These are phyloP conservation scores for Sterna hirundo DNA, from an alignment of 2,113 vertebrate species.

Conservation along the genomic window DNA sequence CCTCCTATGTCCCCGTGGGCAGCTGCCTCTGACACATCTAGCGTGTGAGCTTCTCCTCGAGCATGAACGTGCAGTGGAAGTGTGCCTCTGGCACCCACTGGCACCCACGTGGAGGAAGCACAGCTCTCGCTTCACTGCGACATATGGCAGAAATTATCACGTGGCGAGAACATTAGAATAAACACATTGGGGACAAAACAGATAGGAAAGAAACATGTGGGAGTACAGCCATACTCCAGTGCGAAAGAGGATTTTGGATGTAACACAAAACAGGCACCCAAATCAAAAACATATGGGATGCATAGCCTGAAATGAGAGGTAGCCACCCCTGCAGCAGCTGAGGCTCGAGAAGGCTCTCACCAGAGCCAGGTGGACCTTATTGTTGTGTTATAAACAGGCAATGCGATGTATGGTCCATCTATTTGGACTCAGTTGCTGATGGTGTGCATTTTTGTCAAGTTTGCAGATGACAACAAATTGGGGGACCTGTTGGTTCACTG, in stretches of 20 bases:
- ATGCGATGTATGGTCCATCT: too few relatives aligned
- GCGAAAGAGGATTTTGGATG: neutral
- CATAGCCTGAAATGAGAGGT: neutral
- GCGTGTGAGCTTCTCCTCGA: neutral
- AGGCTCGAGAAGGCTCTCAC: neutral
- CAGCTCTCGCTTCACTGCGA: neutral
- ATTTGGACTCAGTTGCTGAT: neutral
- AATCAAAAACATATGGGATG: neutral
- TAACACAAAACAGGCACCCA: neutral
- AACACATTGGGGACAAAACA: neutral
- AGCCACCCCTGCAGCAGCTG: neutral
- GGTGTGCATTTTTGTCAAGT: neutral
- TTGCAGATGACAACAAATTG: neutral
- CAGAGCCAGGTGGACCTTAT: neutral
- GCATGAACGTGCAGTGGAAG: neutral
- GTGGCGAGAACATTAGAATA: neutral
- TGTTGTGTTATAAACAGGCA: neutral
- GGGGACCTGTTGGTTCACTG: neutral
- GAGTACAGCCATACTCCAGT: neutral
- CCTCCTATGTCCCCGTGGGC: accelerated
- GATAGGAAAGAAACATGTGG: neutral
- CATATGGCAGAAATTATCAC: neutral
- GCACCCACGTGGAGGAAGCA: neutral
- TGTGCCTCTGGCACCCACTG: neutral
- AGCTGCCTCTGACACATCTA: neutral